Base-by-base conservation (phyloP, 2,888 invertebrate species). In the Ametastegia equiseti region DNA sequence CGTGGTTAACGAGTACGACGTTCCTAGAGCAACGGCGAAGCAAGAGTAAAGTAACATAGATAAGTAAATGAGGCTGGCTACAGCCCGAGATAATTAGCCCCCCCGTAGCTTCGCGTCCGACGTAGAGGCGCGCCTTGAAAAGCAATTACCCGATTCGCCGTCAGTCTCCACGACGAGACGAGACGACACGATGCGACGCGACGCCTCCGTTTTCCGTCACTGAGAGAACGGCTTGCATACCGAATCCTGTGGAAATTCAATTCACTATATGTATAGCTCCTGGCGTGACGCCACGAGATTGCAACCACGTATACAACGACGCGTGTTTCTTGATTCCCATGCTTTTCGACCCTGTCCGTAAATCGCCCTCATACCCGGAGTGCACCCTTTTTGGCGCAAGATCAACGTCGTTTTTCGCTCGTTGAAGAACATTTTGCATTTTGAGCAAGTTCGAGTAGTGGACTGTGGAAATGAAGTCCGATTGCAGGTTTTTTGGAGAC, bases 11-110 rank as follows among this genome's bases (percentile, higher is more conserved):
- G 73, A 73, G 73, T 33, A 23, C 9, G 19, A 39, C 30, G n/a
- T n/a, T 11, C 11, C 11, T 6, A 11, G 19, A 6, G 65, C 9
- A 65, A 33, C 0, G 11, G 27, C 50, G 30, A 45, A 47, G 47
- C 30, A 71, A 71, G 6, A 27, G 30, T 30, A 47, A 33, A 71
- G 30, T 71, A 45, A 50, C 73, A 23, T 27, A 33, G 47, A 73
- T 47, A n/a, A 73, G 73, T 47, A 73, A 73, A 73, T 47, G 73
- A 73, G 47, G 23, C 33, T 73, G 47, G 50, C 47, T 73, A 73
- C 47, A 73, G 39, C 47, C 73, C 19, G 30, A 73, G 73, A 30
- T 73, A 50, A 73, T 73, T 73, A 73, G 47, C 39, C 71, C 30
- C 71, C 71, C 71, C 15, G 71, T 47, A 47, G 71, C 45, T 30